Evolutionary conservation across 1,140 invertebrate species (phyloP).

Genomic region (Chironomus tepperi): DNA sequence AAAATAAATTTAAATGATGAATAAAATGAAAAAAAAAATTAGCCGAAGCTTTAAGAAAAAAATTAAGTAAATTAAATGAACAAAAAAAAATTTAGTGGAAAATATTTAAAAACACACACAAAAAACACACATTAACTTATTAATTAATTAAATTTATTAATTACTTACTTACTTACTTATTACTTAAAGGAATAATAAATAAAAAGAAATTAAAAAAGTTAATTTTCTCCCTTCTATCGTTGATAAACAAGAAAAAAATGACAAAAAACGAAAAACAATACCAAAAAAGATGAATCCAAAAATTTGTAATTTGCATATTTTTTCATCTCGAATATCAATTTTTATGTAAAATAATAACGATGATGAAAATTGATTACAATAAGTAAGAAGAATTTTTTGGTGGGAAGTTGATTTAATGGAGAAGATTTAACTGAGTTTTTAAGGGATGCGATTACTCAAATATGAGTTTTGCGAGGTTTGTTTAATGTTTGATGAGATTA

Average conservation of each 20-base stretch:
- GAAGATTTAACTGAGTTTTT: too few species aligned
- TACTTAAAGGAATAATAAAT: not conserved
- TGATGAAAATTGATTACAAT: too few species aligned
- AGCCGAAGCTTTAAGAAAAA: slow-evolving; percentile 22
- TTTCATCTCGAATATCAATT: slow-evolving; percentile 8
- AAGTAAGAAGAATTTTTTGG: too few species aligned
- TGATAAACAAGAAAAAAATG: not conserved
- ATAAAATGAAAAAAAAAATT: not conserved
- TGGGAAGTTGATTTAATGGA: too few species aligned
- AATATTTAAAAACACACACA: not conserved
- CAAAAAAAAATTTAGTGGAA: slow-evolving; percentile 4
- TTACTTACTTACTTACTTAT: too few species aligned
- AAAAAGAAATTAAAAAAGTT: not conserved
- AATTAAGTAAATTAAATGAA: not conserved
- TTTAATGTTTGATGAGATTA: too few species aligned
- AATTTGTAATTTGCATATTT: not conserved
- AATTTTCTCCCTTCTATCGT: not conserved
- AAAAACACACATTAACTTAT: not conserved
- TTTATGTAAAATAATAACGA: not conserved
- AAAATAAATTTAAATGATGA: not conserved
- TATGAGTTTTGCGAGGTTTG: too few species aligned
- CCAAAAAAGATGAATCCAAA: not conserved
- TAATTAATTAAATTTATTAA: too few species aligned
- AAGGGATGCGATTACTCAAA: too few species aligned
- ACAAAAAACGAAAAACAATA: not conserved